Base-by-base conservation (phyloP, 2,888 invertebrate species). In the Hydroisotoma schaefferi region DNA sequence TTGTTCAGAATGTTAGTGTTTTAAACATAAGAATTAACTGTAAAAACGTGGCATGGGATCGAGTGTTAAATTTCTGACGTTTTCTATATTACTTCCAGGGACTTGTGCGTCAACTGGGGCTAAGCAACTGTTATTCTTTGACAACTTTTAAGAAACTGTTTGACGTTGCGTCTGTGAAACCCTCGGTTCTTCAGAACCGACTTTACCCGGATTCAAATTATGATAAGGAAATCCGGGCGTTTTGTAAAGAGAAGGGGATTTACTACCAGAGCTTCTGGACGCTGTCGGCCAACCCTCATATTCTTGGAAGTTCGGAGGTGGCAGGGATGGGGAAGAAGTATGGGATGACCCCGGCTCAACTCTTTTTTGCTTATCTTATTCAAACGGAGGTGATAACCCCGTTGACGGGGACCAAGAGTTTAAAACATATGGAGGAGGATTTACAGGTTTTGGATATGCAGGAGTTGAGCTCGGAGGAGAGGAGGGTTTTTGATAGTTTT, bases 191-290 rank as follows among this genome's bases (percentile, higher is more conserved):
- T 23, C 67, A 67, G 43, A 67, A 67, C 28, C 51, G 64, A 28
- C 53, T 67, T 2, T 65, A 65, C 20, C 48, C 33, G 15, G 62
- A 67, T 26, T 55, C 67, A 0, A 44, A 33, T 3, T 62, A 28
- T 47, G 67, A 67, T 40, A 61, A 60, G 44, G 62, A 54, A 20
- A 29, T 67, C 10, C 46, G 67, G 18, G 22, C 48, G 8, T 67
- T 65, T 57, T 67, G 67, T 27, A 58, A 62, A 20, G 64, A 64
- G 10, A 64, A 65, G 23, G 60, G 62, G 25, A 64, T 67, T 51
- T 61, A 23, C 12, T 67, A 67, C 26, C 67, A 67, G 22, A 60
- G 61, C 2, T 67, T 67, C 25, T 67, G 67, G 67, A 67, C 64
- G 0, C 46, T 67, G 26, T 61, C 62, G 2, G 67, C 64, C 2